A percentile compares a stretch with the other conserved stretches of the same genome.
Evolutionary conservation across 2,888 invertebrate genomes (phyloP).

Genomic region (Epinotia bilunana): DNA sequence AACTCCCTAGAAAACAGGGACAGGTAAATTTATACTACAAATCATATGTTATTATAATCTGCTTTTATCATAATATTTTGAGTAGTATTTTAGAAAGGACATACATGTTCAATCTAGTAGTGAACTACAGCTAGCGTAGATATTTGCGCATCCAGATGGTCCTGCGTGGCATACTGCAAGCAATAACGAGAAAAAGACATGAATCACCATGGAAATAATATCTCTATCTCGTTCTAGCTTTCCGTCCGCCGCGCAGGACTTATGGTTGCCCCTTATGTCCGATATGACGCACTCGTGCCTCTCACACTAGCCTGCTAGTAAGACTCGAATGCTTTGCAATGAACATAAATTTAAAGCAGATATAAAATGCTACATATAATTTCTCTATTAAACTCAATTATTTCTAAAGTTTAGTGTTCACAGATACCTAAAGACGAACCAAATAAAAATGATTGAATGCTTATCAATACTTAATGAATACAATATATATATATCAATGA

Average conservation of each 20-base stretch:
- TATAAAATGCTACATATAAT: slow-evolving; percentile 50
- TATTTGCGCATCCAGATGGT: background rate
- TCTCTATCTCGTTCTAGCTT: background rate
- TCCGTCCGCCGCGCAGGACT: background rate
- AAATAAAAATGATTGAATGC: slow-evolving; percentile 20
- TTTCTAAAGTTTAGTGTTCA: background rate
- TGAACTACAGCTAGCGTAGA: background rate
- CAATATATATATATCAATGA: slow-evolving; percentile 34
- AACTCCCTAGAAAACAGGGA: background rate
- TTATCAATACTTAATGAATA: slow-evolving; percentile 22
- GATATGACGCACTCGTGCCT: background rate
- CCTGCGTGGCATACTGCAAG: background rate
- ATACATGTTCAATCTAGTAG: background rate
- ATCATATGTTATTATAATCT: background rate
- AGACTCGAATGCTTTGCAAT: background rate
- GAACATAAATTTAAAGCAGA: background rate
- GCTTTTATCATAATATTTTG: background rate
- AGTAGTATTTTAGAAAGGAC: background rate
- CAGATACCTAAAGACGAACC: background rate
- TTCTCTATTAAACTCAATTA: background rate
- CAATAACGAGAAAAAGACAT: background rate
- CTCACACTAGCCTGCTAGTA: background rate
- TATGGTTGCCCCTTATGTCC: background rate
- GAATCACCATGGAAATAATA: background rate
- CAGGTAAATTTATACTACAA: slow-evolving; percentile 1